Percentiles rank a stretch among this genome's conserved stretches.
Conservation (phyloP, 92 coral and sea anemone genomes). For the Palythoa caribaeorum region DNA sequence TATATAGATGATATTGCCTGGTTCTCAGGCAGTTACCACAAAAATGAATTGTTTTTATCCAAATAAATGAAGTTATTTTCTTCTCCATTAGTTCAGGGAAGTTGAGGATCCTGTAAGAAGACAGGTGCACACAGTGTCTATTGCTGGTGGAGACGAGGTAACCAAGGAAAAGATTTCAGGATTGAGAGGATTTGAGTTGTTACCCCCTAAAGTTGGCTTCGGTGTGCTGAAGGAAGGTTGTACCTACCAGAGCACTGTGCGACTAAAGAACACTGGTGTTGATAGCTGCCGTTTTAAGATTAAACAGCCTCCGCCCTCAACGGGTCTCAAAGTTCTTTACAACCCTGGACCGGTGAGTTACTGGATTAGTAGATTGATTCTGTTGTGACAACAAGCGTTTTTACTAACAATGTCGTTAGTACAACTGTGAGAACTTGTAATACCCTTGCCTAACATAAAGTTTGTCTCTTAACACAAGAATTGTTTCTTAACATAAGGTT, state of each 20-base stretch:
- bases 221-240: slow-evolving; percentile 97
- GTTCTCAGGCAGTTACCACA: too few species aligned
- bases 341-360: slow-evolving; percentile 94
- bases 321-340: slow-evolving; percentile 89
- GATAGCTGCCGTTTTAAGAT: slow-evolving; percentile 94
- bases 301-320: slow-evolving; percentile 96
- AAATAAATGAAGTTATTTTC: neutral
- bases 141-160: slow-evolving; percentile 76
- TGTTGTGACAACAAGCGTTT: neutral
- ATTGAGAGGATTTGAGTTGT: slow-evolving; percentile 91
- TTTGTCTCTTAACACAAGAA: too few species aligned
- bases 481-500: too few species aligned
- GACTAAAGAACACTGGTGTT: slow-evolving; percentile 90
- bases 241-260: slow-evolving; percentile 80
- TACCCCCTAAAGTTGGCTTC: slow-evolving; percentile 92
- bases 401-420: too few species aligned
- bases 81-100: slow-evolving; percentile 72
- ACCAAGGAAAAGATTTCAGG: slow-evolving; percentile 60
- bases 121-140: slow-evolving; percentile 95
- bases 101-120: slow-evolving; percentile 92
- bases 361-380: neutral
- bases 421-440: too few species aligned
- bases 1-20: too few species aligned
- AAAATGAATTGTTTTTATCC: neutral
- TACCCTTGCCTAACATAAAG: too few species aligned